Percentiles rank a stretch among this genome's conserved stretches.
Evolutionary conservation across 2,797 vertebrate genomes (phyloP).

Genomic region (Odontamblyopus rebecca): DNA sequence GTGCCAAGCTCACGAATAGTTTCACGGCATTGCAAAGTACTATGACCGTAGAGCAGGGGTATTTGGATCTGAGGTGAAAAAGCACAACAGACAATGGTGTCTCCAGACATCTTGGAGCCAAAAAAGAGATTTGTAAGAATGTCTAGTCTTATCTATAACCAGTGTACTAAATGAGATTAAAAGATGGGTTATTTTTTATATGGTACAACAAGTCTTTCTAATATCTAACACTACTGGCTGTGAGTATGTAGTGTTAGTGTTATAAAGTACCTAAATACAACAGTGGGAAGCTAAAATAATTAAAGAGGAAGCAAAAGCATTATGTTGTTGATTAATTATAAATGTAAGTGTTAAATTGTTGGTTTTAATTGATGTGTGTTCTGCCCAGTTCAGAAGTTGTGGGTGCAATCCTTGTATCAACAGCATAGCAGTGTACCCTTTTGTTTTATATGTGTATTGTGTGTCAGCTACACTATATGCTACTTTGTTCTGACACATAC

Average conservation of each 20-base stretch:
- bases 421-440: background rate
- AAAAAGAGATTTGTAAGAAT: background rate
- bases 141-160: background rate
- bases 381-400: background rate
- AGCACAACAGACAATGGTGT: background rate
- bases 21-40: constrained; percentile 43
- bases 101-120: background rate
- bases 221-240: too few relatives aligned
- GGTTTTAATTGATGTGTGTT: background rate
- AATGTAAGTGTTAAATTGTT: too few relatives aligned
- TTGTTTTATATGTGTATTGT: background rate
- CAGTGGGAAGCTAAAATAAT: too few relatives aligned
- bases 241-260: too few relatives aligned
- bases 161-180: background rate
- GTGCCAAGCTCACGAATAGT: constrained; percentile 42
- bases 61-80: background rate
- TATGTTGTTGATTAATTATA: too few relatives aligned
- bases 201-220: too few relatives aligned
- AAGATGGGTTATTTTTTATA: background rate
- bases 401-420: background rate
- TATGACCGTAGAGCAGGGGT: background rate
- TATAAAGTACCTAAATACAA: too few relatives aligned
- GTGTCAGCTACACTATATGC: background rate
- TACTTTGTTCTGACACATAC: background rate
- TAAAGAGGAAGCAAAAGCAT: too few relatives aligned